A percentile compares a stretch with the other conserved stretches of the same genome.
Conservation (phyloP, 2,113 vertebrate genomes). For the Neolamprologus sp. region DNA sequence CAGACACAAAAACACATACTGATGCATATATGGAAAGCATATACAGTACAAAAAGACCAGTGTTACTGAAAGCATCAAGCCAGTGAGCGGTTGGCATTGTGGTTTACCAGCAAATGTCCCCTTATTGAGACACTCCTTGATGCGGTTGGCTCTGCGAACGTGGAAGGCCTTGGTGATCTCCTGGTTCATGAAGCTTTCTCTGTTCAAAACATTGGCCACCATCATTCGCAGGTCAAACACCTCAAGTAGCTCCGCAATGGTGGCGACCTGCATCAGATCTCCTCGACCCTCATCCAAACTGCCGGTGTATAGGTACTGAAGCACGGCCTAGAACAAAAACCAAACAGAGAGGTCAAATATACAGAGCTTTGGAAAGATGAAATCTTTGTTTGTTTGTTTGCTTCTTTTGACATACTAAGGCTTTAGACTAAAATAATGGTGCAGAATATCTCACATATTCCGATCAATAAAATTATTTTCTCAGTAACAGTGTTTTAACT, state of each 20-base stretch:
- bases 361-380: not conserved
- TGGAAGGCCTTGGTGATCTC: conserved; percentile 94
- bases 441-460: not conserved
- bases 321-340: conserved; percentile 63
- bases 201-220: conserved; percentile 87
- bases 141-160: conserved; percentile 85
- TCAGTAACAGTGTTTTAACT: not conserved
- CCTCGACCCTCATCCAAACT: conserved; percentile 73
- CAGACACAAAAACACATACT: not conserved
- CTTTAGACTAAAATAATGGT: not conserved
- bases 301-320: conserved; percentile 85
- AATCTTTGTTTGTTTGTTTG: not conserved
- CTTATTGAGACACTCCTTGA: conserved; percentile 85
- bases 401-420: not conserved
- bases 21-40: conserved; percentile 3
- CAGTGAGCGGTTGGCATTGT: not conserved
- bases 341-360: not conserved
- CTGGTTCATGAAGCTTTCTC: conserved; percentile 92
- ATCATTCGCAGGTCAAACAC: conserved; percentile 90
- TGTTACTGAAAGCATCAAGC: not conserved
- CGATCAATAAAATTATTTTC: not conserved
- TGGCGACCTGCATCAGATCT: conserved; percentile 83
- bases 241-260: conserved; percentile 84
- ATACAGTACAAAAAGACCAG: not conserved
- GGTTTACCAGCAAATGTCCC: conserved; percentile 82